These are phyloP conservation scores for Palythoa grandiflora DNA, from an alignment of 92 coral and sea anemone genomes.

Conservation along the genomic window DNA sequence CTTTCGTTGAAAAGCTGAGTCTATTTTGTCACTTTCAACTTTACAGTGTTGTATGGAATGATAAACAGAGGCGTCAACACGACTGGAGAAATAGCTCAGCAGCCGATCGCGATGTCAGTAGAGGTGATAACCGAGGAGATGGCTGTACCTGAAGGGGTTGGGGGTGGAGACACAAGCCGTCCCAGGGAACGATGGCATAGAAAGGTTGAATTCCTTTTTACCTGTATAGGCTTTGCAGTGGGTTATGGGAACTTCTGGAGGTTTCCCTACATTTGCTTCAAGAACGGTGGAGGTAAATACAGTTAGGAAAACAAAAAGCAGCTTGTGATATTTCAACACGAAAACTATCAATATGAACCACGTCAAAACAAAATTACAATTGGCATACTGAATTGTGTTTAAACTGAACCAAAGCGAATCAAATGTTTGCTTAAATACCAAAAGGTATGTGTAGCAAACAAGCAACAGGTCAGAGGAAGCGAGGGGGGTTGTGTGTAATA, in stretches of 20 bases:
- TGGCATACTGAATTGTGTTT: too few species aligned
- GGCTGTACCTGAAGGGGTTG: neutral
- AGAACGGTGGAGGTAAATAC: constrained; percentile 91
- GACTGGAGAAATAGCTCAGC: neutral
- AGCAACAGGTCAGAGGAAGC: too few species aligned
- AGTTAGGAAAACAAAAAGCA: neutral
- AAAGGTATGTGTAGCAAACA: too few species aligned
- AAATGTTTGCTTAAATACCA: too few species aligned
- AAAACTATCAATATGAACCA: too few species aligned
- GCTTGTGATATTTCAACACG: too few species aligned
- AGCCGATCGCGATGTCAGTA: neutral
- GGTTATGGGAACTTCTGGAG: constrained; percentile 98
- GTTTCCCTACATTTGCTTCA: constrained; percentile 95
- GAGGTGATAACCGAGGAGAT: neutral
- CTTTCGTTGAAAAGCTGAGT: too few species aligned
- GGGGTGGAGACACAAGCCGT: neutral
- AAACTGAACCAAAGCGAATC: too few species aligned
- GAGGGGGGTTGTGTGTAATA: too few species aligned
- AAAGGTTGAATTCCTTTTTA: constrained; percentile 87
- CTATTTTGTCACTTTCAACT: neutral
- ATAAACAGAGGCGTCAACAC: neutral
- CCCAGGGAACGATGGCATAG: constrained; percentile 84
- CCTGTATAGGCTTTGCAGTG: constrained; percentile 93
- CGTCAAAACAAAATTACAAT: too few species aligned
- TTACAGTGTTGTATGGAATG: neutral